Evolutionary conservation across 64 coral and sea anemone species (phyloP), one percentile per base, ranked within the genome.

Genomic region (Porites lutea): DNA sequence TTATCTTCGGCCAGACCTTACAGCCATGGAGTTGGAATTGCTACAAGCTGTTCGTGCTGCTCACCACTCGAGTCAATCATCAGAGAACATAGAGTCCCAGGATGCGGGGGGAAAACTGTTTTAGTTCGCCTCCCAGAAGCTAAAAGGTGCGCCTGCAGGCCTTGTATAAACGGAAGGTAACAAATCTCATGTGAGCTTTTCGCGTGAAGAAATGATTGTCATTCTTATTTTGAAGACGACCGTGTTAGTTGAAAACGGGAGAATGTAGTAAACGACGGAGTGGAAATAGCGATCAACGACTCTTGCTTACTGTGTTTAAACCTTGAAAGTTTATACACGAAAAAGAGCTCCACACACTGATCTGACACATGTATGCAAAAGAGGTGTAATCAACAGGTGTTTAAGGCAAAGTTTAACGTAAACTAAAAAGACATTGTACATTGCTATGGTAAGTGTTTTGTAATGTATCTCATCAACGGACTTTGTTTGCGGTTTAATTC

Each of bases 41-140:
- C 95, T 16, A 88, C 92, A 19, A 97, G 92, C 71, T 97, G 95
- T 62, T 91, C 92, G 16, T 97, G 95, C 50, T 97, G 95, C 84
- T 88, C 92, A n/a, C 95, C 95, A 14, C 87, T 94, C 23, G 52
- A 83, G 82, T 55, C 65, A 59, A 55, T 43, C 13, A 51, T 82
- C 9, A 82, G 53, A 48, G 90, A 82, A 55, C 27, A 37, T 37
- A 71, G 54, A 5, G 16, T 48, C 57, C 8, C 66, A 6, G 13
- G 8, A 10, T 97, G 95, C 69, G 19, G 57, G 3, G 92, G 92
- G 16, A 75, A 83, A 61, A 82, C 18, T 1, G 27, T 52, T 22
- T 62, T 70, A 16, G 82, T 91, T 88, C 88, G 78, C 50, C 91
- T 76, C 58, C 88, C 95, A 45, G 88, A 74, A 46, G 95, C 95